Percentiles rank a stretch among this genome's conserved stretches.
phyloP scores from a whole-genome alignment of 1,140 invertebrate species.

The Cyrtorhinus lividipennis region DNA sequence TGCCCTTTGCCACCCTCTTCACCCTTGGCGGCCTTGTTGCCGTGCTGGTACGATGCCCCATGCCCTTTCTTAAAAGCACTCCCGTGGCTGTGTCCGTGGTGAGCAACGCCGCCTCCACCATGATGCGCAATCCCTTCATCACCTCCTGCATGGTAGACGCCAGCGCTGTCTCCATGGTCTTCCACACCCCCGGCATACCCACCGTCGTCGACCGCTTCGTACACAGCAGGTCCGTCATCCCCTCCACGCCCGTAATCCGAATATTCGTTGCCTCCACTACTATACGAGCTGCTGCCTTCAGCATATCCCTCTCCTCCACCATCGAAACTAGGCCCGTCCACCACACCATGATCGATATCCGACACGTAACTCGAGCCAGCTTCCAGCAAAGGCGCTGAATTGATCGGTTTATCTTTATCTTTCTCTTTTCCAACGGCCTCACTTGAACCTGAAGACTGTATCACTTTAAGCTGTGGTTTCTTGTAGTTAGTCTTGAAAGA shows the following conservation, averaged over 20 bases:
- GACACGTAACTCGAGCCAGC: conserved; percentile 12
- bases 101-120: background rate
- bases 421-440: background rate
- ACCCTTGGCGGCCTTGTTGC: conserved; percentile 25
- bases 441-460: background rate
- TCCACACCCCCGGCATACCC: no score
- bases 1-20: conserved; percentile 43
- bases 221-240: background rate
- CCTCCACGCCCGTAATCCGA: background rate
- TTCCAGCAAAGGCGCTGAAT: background rate
- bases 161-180: conserved; percentile 4
- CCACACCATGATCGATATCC: background rate
- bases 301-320: background rate
- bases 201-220: background rate
- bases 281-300: background rate
- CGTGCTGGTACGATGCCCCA: conserved; percentile 4
- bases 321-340: background rate
- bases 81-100: background rate
- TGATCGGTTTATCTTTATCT: background rate
- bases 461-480: conserved; percentile 1
- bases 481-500: conserved; percentile 16
- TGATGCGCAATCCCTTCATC: no score
- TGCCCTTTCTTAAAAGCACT: conserved; percentile 4
- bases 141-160: no score
- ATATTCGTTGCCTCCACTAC: background rate